Conservation (phyloP, 2,888 invertebrate species). For the Eupithecia tripunctaria region DNA sequence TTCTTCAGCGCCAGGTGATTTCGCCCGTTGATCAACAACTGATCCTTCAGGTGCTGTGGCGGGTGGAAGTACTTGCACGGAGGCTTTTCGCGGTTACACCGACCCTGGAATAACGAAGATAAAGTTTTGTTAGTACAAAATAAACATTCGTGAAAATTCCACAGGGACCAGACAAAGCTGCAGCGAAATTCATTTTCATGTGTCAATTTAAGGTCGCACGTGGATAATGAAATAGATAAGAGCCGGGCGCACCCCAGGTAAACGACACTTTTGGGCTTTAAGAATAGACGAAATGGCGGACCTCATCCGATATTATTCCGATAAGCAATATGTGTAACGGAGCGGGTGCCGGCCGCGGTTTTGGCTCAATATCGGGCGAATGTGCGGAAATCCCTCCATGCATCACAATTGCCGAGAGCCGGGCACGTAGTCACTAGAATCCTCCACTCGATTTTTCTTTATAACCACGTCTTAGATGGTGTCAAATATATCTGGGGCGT, state of each 20-base stretch:
- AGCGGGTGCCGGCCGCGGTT: slow-evolving; percentile 59
- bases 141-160: slow-evolving; percentile 15
- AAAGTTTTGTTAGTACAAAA: slow-evolving; percentile 26
- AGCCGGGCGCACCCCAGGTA: slow-evolving; percentile 52
- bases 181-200: slow-evolving; percentile 21
- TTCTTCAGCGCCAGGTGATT: slow-evolving; percentile 99
- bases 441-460: slow-evolving; percentile 74
- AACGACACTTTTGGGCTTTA: slow-evolving; percentile 58
- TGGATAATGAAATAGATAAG: slow-evolving; percentile 63
- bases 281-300: slow-evolving; percentile 68
- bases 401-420: slow-evolving; percentile 73
- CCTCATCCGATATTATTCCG: slow-evolving; percentile 72
- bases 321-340: slow-evolving; percentile 72
- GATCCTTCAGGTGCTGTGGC: slow-evolving; percentile 99
- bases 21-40: slow-evolving; percentile 99
- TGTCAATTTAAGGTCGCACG: slow-evolving; percentile 43
- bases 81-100: slow-evolving; percentile 99
- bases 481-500: slow-evolving; percentile 73
- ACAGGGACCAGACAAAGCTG: slow-evolving; percentile 13
- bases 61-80: slow-evolving; percentile 99
- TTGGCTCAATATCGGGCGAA: slow-evolving; percentile 68
- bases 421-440: slow-evolving; percentile 71
- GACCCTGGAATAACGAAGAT: slow-evolving; percentile 90
- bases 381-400: slow-evolving; percentile 75
- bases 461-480: slow-evolving; percentile 70